Percentiles rank a stretch among this genome's conserved stretches.
Evolutionary conservation across 2,113 vertebrate species (phyloP).

Genomic region (Ahaetulla prasina): DNA sequence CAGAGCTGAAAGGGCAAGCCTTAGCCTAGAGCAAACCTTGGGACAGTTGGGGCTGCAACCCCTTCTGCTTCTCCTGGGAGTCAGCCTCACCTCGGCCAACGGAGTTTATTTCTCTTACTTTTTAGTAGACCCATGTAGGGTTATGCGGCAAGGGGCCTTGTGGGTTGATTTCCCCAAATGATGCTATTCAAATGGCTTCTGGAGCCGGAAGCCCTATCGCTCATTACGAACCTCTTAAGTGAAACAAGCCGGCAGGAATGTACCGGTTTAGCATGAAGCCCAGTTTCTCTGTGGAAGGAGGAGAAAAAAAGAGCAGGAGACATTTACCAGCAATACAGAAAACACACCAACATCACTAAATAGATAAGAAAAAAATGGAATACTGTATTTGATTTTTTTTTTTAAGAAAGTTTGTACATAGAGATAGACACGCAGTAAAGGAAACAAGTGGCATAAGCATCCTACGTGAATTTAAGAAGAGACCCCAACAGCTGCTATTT

Average conservation of each 20-base stretch:
- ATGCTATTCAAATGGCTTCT: neutral
- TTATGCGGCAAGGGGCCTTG: neutral
- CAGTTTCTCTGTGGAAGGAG: neutral
- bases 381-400: constrained; percentile 86
- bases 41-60: neutral
- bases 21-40: neutral
- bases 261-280: neutral
- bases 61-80: neutral
- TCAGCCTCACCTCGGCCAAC: neutral
- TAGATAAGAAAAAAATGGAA: constrained; percentile 86
- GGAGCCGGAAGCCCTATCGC: neutral
- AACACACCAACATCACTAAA: constrained; percentile 72
- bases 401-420: constrained; percentile 91
- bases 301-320: neutral
- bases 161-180: neutral
- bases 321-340: constrained; percentile 42
- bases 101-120: neutral
- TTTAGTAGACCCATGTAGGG: neutral
- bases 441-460: constrained; percentile 86
- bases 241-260: neutral
- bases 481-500: constrained; percentile 74
- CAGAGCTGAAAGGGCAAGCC: neutral
- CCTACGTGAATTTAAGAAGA: constrained; percentile 78
- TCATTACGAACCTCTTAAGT: neutral
- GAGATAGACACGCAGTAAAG: constrained; percentile 88